A percentile compares a stretch with the other conserved stretches of the same genome.
phyloP scores from a whole-genome alignment of 2,888 invertebrate genomes.

The Dolichopus griseipennis region DNA sequence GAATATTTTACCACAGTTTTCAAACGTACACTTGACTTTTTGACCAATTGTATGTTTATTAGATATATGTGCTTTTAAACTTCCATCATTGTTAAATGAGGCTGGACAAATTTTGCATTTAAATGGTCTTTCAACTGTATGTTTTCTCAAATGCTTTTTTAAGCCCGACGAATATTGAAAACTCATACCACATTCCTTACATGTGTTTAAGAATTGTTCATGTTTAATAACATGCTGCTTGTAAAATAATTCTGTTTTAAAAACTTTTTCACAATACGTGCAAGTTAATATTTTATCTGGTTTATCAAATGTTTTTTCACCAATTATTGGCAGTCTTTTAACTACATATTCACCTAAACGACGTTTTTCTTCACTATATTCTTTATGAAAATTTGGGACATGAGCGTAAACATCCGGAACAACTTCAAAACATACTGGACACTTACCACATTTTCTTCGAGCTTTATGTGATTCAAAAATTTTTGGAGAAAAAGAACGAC shows the following conservation, averaged over 20 bases:
- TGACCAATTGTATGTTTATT: not conserved
- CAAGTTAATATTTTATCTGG: not conserved
- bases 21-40: not conserved
- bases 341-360: not conserved
- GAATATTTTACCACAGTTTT: not conserved
- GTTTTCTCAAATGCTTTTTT: not conserved
- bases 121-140: not conserved
- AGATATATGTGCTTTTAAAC: not conserved
- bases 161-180: not conserved
- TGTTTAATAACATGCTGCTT: conserved; percentile 1
- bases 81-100: not conserved
- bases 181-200: conserved; percentile 1
- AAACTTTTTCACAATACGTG: not conserved
- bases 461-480: not conserved
- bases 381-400: not conserved
- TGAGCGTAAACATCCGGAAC: not conserved
- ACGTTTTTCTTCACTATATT: not conserved
- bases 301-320: not conserved
- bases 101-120: not conserved
- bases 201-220: not conserved
- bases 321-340: not conserved
- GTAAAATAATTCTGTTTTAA: conserved; percentile 1
- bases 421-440: not conserved
- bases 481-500: not conserved
- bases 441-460: not conserved